Evolutionary conservation across 2,113 vertebrate genomes (phyloP).

Genomic region (Malurus alboscapulatus): DNA sequence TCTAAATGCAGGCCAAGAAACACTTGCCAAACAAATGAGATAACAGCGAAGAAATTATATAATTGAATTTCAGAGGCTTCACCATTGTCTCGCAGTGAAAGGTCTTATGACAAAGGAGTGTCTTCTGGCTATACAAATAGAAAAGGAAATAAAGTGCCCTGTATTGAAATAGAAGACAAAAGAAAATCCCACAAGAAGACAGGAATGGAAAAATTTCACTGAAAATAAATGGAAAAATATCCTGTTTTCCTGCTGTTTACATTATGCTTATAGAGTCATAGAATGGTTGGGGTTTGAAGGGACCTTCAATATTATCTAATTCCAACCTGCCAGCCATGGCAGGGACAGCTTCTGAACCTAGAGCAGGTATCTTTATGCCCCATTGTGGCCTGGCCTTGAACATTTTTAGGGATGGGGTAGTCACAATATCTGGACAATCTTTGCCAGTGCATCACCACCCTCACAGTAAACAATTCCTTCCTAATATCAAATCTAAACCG

Average conservation of each 20-base stretch:
- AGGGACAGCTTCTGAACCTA: neutral
- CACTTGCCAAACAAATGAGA: neutral
- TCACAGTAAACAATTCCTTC: neutral
- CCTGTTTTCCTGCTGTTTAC: neutral
- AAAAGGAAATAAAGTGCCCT: neutral
- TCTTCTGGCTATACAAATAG: neutral
- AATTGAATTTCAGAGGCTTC: neutral
- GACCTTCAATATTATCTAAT: neutral
- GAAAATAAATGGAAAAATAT: neutral
- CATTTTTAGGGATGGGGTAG: neutral
- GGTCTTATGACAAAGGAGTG: neutral
- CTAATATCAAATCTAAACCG: neutral
- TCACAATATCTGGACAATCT: neutral
- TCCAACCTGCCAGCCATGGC: fast-evolving
- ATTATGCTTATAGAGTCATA: neutral
- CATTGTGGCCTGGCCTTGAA: neutral
- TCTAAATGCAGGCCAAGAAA: neutral
- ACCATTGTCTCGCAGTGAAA: neutral
- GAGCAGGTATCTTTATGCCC: neutral
- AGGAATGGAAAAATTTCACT: neutral
- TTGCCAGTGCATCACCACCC: neutral
- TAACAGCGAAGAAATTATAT: neutral
- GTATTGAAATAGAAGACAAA: neutral
- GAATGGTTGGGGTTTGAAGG: neutral
- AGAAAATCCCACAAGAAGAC: neutral